These are phyloP conservation scores for Trimorus sp. DNA, from an alignment of 2,888 invertebrate species.

Conservation along the genomic window DNA sequence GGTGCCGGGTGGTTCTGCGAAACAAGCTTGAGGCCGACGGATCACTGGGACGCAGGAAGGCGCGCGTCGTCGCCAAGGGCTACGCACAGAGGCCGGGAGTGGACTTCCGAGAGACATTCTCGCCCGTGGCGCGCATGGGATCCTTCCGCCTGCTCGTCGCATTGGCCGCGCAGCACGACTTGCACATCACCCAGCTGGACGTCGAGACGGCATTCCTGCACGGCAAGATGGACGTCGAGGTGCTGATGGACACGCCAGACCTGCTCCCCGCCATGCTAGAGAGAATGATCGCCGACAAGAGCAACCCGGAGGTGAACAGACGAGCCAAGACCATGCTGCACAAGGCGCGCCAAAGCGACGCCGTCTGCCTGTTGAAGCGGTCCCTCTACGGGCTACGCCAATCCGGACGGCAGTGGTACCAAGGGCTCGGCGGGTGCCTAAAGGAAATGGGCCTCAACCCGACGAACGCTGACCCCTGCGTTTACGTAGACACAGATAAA, in stretches of 20 bases:
- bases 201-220: slow-evolving; percentile 17
- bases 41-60: slow-evolving; percentile 54
- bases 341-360: not conserved
- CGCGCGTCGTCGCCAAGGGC: slow-evolving; percentile 58
- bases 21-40: slow-evolving; percentile 40
- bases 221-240: slow-evolving; percentile 16
- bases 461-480: slow-evolving; percentile 22
- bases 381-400: slow-evolving; percentile 1
- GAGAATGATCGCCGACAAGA: slow-evolving; percentile 7
- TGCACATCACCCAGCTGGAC: slow-evolving; percentile 63
- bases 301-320: too few species aligned
- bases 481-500: not conserved
- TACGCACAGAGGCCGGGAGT: slow-evolving; percentile 43
- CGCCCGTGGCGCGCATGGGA: slow-evolving; percentile 19
- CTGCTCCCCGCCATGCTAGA: not conserved
- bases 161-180: slow-evolving; percentile 48
- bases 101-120: slow-evolving; percentile 58
- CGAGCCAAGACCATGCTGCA: too few species aligned
- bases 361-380: not conserved
- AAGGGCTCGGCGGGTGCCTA: not conserved
- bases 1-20: slow-evolving; percentile 1
- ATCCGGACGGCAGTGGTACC: slow-evolving; percentile 5
- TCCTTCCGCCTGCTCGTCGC: slow-evolving; percentile 57
- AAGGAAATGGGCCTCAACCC: not conserved
- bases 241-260: slow-evolving; percentile 15